Evolutionary conservation across 2,113 vertebrate genomes (phyloP), one percentile per base, ranked within the genome.

Genomic region (Cottus gobio): DNA sequence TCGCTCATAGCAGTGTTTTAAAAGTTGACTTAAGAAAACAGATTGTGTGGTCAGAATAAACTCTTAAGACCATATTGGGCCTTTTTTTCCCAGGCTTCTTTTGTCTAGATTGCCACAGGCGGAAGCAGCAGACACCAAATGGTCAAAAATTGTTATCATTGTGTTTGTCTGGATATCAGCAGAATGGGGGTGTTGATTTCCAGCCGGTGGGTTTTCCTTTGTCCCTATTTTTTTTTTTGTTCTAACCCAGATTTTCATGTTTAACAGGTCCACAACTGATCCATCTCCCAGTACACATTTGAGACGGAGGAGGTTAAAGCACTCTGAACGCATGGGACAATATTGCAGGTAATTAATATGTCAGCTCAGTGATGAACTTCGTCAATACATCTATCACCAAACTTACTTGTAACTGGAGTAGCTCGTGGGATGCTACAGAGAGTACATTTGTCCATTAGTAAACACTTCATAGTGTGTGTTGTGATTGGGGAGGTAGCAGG

Each of bases 21-120:
- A 94, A 94, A 95, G 94, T 95, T 92, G 90, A 93, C 92, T 93
- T 92, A 94, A 92, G 91, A 93, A 94, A 95, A 93, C 94, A 95
- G 94, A 93, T 94, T 95, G 94, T 94, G 91, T 93, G 89, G 91
- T 94, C 93, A 93, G 94, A 95, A 85, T 89, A 91, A 93, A 94
- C 91, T 93, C 92, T 90, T 92, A 91, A 90, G 90, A 95, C 93
- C 94, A 95, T 94, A 95, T 95, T 95, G 94, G 90, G 86, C 83
- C 80, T 28, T 50, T 75, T 85, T 88, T 83, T 87, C 87, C 82
- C 79, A 36, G 77, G 54, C 64, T 88, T 72, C 91, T 90, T 94
- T 93, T 95, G 93, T 93, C 87, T 91, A 82, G 74, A 94, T 91
- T 89, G 93, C 95, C 93, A 93, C 87, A 92, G 93, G 90, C 93